Evolutionary conservation across 2,113 vertebrate genomes (phyloP), one percentile per base, ranked within the genome.

Genomic region (Accipiter cooperii): DNA sequence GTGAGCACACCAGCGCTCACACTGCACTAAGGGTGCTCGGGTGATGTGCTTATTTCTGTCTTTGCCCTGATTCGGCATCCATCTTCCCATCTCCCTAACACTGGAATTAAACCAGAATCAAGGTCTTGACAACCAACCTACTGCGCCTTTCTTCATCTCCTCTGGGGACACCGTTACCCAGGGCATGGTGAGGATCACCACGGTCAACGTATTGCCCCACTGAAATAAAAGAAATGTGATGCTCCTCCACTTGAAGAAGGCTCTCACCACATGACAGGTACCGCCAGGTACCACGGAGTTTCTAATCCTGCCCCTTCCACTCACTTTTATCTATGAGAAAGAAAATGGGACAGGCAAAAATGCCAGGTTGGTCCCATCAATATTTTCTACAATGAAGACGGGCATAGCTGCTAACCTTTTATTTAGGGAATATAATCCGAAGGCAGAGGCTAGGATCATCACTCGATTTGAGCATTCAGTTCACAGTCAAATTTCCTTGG

Each of bases 131-230:
- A 81, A 80, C 6, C 25, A 95, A 12, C 18, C 55, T 44, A 46
- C 20, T n/a, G 8, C 8, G 38, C 47, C 15, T 90, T 70, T 78
- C 38, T 22, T 64, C 70, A 26, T 57, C 82, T 96, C 49, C 57
- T 61, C 58, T 85, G 78, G 58, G 36, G 57, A 57, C 26, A 47
- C 19, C 28, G 5, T 42, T 84, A 89, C 6, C 2, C 24, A 64
- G 21, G 46, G 38, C 47, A 64, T 3, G 26, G 29, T 68, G 51
- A 89, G n/a, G 40, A 78, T 31, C 68, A 80, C 65, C 46, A 31
- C 0, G 2, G 21, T 61, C 49, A 60, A 4, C 0, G 12, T 29
- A 22, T 28, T 8, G 18, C 18, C 16, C 17, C 47, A 46, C 21
- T 60, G 26, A 75, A 78, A 75, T 70, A 31, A 81, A 58, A 47